Percentiles rank a stretch among this genome's conserved stretches.
Evolutionary conservation across 2,113 vertebrate species (phyloP).

Genomic region (Gopherus flavomarginatus): DNA sequence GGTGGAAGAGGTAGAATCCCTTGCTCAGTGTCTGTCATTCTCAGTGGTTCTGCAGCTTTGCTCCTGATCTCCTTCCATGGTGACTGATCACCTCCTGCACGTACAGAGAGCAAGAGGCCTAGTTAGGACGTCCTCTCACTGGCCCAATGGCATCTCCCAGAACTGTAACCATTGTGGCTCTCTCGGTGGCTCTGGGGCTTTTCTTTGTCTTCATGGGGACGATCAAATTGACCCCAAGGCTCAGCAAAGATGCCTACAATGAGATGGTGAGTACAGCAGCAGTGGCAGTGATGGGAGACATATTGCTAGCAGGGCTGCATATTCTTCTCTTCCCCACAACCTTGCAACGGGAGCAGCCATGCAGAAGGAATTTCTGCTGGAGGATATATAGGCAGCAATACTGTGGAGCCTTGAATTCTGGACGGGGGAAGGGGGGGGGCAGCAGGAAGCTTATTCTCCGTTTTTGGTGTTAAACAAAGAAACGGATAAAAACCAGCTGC

Average conservation of each 20-base stretch:
- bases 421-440: background rate
- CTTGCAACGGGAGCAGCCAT: conserved; percentile 33
- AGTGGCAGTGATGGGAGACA: background rate
- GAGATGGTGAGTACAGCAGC: conserved; percentile 92
- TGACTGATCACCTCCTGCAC: conserved; percentile 54
- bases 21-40: conserved; percentile 48
- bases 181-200: conserved; percentile 93
- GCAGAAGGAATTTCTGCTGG: background rate
- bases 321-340: conserved; percentile 5
- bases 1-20: conserved; percentile 67
- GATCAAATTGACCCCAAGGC: conserved; percentile 94
- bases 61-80: conserved; percentile 64
- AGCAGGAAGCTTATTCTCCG: background rate
- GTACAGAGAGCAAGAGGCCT: conserved; percentile 53
- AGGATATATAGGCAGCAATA: rapidly evolving
- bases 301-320: background rate
- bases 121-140: conserved; percentile 32
- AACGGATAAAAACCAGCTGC: background rate
- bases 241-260: conserved; percentile 96
- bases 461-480: background rate
- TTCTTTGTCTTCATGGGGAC: conserved; percentile 99
- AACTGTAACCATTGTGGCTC: conserved; percentile 92
- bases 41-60: conserved; percentile 66
- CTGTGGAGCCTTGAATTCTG: background rate
- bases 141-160: conserved; percentile 91